Evolutionary conservation across 2,113 vertebrate genomes (phyloP).

Genomic region (Eurystomus gularis): DNA sequence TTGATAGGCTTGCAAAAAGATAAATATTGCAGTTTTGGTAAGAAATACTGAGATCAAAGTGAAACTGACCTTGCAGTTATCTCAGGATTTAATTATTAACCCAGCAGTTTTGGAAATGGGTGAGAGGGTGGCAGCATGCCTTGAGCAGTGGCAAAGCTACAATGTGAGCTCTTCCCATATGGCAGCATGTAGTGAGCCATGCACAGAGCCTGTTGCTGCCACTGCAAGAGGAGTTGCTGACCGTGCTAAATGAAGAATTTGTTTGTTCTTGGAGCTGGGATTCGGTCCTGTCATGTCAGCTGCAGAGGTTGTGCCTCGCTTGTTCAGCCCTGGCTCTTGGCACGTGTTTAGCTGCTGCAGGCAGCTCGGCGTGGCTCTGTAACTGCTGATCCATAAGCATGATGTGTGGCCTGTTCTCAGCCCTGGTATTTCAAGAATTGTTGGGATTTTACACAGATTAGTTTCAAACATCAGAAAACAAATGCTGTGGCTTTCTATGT

Average conservation of each 20-base stretch:
- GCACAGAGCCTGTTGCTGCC: fast-evolving
- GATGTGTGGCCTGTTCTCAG: background rate
- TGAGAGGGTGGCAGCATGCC: background rate
- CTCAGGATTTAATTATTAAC: background rate
- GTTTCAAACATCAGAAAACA: background rate
- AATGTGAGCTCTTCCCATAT: fast-evolving
- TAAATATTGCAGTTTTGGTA: background rate
- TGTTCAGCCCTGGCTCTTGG: background rate
- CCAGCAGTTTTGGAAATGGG: background rate
- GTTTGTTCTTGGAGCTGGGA: background rate
- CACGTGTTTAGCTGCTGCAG: background rate
- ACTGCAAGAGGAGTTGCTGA: fast-evolving
- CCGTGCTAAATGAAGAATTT: background rate
- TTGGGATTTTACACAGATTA: background rate
- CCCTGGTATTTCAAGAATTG: background rate
- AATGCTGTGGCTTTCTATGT: background rate
- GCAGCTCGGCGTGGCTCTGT: fast-evolving
- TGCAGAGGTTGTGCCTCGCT: background rate
- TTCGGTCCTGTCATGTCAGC: fast-evolving
- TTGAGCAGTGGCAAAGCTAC: background rate
- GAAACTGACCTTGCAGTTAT: background rate
- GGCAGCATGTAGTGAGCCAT: background rate
- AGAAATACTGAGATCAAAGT: background rate
- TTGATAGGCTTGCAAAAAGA: background rate
- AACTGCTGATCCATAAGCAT: fast-evolving